Evolutionary conservation across 2,888 invertebrate genomes (phyloP).

Genomic region (Parnassius orleans): DNA sequence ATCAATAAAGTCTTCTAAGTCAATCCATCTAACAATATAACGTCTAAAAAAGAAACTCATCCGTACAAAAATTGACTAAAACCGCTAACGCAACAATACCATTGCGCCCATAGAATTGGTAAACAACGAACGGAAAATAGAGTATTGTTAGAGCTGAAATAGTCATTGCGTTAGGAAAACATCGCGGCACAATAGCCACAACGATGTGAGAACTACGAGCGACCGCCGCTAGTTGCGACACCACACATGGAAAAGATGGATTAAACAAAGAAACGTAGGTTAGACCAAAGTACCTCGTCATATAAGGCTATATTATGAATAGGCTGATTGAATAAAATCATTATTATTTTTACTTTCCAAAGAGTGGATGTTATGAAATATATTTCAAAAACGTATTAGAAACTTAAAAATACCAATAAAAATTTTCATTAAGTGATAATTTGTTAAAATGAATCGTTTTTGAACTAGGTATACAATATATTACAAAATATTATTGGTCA

Average conservation of each 20-base stretch:
- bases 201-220: slow-evolving; percentile 46
- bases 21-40: too few species aligned
- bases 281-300: background rate
- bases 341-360: too few species aligned
- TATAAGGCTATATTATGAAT: background rate
- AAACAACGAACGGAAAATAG: slow-evolving; percentile 22
- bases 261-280: background rate
- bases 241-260: background rate
- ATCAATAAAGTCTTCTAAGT: too few species aligned
- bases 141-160: slow-evolving; percentile 15
- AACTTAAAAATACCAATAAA: too few species aligned
- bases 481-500: too few species aligned
- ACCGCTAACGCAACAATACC: slow-evolving; percentile 18
- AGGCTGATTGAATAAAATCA: background rate
- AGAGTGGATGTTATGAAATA: too few species aligned
- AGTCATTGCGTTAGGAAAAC: slow-evolving; percentile 16
- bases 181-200: slow-evolving; percentile 44
- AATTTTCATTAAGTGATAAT: too few species aligned
- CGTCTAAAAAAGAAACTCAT: background rate
- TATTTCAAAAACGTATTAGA: too few species aligned
- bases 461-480: too few species aligned
- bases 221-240: slow-evolving; percentile 9
- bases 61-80: slow-evolving; percentile 8
- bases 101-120: slow-evolving; percentile 13
- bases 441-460: too few species aligned